Base-by-base conservation (phyloP, 2,888 invertebrate genomes). In the Pristionchus fissidentatus region DNA sequence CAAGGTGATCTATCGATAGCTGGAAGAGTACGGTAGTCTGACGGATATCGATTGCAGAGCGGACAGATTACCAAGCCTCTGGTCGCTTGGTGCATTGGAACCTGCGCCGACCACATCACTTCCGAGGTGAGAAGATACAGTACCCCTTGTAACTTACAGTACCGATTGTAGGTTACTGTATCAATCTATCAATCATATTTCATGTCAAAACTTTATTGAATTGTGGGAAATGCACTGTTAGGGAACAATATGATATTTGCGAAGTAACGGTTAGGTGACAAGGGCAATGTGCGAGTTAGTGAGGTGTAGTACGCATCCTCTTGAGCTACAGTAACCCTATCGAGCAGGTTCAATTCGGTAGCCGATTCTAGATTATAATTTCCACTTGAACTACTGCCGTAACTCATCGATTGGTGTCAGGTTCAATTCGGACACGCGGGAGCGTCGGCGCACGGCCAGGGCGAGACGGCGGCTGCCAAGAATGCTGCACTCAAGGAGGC, bases 351-450 rank as follows among this genome's bases (percentile, higher is more conserved):
- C 35, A 32, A 32, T 26, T 13, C n/a, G n/a, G 55, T 13, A 55
- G 1, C 1, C 15, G 10, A 29, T 3, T 10, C 43, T 29, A 26
- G 29, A 46, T 5, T 22, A 10, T 15, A 19, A 26, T 29, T 13
- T 26, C 46, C 19, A 35, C n/a, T n/a, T n/a, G n/a, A n/a, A n/a
- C n/a, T n/a, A n/a, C n/a, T n/a, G n/a, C n/a, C n/a, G n/a, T n/a
- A n/a, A n/a, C 7, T 10, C n/a, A 26, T n/a, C 26, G 60, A 26
- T 15, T 60, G 8, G 29, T 26, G 79, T 80, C 75, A 95, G 93
- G 97, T 99, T 15, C 99, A 99, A 93, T 99, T 99, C 93, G 99
- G 99, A 0, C 99, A 99, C 94, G 99, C 99, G 87, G 99, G 99
- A 8, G 97, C 98, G 1, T 97, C 97, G 91, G 99, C 98, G 38